Conservation (phyloP, 2,888 invertebrate species). For the Entomobrya proxima region DNA sequence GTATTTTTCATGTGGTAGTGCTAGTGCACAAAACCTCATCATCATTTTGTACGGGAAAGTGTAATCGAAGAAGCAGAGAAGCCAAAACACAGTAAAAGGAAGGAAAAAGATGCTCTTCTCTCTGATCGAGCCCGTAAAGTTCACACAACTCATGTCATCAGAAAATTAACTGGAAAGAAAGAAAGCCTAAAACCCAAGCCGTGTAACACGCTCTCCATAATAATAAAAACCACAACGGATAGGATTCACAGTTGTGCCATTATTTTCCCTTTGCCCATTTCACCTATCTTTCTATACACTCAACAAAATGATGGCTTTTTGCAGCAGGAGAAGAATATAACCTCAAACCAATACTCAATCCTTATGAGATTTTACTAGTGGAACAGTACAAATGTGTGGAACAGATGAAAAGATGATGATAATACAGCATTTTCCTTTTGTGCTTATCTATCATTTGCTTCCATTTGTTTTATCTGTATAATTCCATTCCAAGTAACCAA, state of each 20-base stretch:
- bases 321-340: too few species aligned
- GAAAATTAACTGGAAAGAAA: slow-evolving; percentile 54
- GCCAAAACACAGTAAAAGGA: background rate
- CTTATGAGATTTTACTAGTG: too few species aligned
- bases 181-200: slow-evolving; percentile 31
- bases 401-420: too few species aligned
- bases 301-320: background rate
- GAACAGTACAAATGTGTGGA: too few species aligned
- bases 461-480: too few species aligned
- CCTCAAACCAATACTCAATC: too few species aligned
- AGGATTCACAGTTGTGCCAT: background rate
- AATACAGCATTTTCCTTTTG: too few species aligned
- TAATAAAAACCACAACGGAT: slow-evolving; percentile 6
- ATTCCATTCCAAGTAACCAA: too few species aligned
- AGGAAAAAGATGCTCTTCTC: background rate
- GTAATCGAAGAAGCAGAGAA: slow-evolving; percentile 22
- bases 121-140: too few species aligned
- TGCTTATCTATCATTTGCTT: too few species aligned
- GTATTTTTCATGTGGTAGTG: background rate
- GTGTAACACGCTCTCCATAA: slow-evolving; percentile 17
- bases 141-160: slow-evolving; percentile 57
- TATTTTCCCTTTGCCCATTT: background rate
- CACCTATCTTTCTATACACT: background rate
- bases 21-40: background rate
- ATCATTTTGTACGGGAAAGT: slow-evolving; percentile 19